Percentiles rank a stretch among this genome's conserved stretches.
These are phyloP conservation scores for Ylistrum balloti DNA, from an alignment of 1,140 invertebrate genomes.

Conservation along the genomic window DNA sequence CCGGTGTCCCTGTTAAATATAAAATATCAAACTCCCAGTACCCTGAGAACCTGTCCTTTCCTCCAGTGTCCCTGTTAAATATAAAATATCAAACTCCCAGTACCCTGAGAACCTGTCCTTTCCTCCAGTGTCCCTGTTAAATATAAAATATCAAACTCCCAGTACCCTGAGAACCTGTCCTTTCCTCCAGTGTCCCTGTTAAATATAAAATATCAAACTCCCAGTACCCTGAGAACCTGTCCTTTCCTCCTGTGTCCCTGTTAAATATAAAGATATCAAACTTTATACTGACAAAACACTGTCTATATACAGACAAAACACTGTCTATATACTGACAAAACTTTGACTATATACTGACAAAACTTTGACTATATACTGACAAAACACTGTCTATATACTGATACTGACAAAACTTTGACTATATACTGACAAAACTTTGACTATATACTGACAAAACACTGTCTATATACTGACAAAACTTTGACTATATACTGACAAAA, in stretches of 20 bases:
- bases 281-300: no score
- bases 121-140: constrained; percentile 62
- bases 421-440: no score
- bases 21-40: background rate
- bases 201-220: background rate
- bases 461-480: no score
- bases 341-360: no score
- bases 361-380: no score
- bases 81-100: background rate
- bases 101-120: constrained; percentile 54
- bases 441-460: no score
- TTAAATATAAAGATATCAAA: no score
- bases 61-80: constrained; percentile 61
- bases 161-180: constrained; percentile 52
- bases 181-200: constrained; percentile 63
- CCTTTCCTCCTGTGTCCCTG: background rate
- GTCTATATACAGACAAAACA: no score
- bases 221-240: background rate
- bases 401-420: no score
- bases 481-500: no score
- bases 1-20: constrained; percentile 58
- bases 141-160: background rate
- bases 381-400: no score
- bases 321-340: no score
- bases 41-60: constrained; percentile 56